Base-by-base conservation (phyloP, 2,888 invertebrate genomes). In the Perdita meconis region DNA sequence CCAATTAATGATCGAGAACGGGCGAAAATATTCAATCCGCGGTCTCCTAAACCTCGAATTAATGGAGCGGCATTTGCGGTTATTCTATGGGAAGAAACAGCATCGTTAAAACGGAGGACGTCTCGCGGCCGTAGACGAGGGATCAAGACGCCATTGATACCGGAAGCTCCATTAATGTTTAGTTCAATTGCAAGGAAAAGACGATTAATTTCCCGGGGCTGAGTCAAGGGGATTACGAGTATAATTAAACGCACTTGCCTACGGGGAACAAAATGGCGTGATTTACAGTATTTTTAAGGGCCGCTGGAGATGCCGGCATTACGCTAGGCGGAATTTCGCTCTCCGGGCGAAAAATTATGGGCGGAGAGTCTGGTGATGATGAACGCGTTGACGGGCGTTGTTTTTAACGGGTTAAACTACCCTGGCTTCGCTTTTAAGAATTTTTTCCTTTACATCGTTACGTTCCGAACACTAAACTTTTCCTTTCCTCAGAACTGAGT, bases 211-310 rank as follows among this genome's bases (percentile, higher is more conserved):
- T 55, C 24, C 16, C 30, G 19, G n/a, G 34, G n/a, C 40, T 8
- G 36, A 57, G 57, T 65, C 56, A 40, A 57, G 56, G 40, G 57
- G 65, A 71, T 71, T 71, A 71, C 50, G 4, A 34, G 57, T 60
- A 71, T 65, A 71, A 65, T 71, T 71, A 71, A 71, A 65, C 57
- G 65, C 50, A 57, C 65, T 64, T 40, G 50, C 24, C 16, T 6
- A 30, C 6, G 5, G 24, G 47, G 40, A 51, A 42, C 24, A 51
- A 56, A 71, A 71, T 65, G 65, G 50, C 50, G 64, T 65, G 65
- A 71, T 65, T 65, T 65, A 57, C 38, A 34, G 30, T 40, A 40
- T 57, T 65, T 56, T 42, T 12, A 47, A 19, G 55, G 47, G 13
- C 13, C 6, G 47, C 50, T 59, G 6, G 36, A n/a, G 13, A 24